A percentile compares a stretch with the other conserved stretches of the same genome.
Conservation (phyloP, 2,888 invertebrate genomes). For the Xylophagus ater region DNA sequence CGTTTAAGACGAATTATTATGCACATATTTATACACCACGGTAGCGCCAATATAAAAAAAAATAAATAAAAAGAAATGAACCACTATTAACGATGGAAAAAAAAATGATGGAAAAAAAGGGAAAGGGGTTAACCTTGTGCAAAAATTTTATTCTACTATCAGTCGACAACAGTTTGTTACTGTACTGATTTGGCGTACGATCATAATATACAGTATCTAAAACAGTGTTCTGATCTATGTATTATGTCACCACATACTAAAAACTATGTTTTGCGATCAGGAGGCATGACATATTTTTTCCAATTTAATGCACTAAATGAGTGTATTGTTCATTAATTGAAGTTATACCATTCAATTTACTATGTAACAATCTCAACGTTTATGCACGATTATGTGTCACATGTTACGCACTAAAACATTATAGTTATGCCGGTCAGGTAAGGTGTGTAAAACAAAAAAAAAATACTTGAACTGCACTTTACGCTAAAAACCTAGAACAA, state of each 20-base stretch:
- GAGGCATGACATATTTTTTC: slow-evolving; percentile 12
- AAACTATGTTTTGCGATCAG: too few species aligned
- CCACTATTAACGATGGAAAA: slow-evolving; percentile 7
- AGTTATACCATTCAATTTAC: not conserved
- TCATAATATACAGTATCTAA: not conserved
- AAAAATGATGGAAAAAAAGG: slow-evolving; percentile 19
- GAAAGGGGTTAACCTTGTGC: slow-evolving; percentile 30
- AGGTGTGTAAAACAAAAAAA: too few species aligned
- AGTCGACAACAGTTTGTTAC: slow-evolving; percentile 1
- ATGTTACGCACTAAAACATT: too few species aligned
- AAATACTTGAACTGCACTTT: too few species aligned
- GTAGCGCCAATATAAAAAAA: too few species aligned
- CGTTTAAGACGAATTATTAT: too few species aligned
- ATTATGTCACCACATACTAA: too few species aligned
- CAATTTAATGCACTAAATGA: slow-evolving; percentile 11
- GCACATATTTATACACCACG: too few species aligned
- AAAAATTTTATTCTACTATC: slow-evolving; percentile 7
- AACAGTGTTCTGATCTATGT: too few species aligned
- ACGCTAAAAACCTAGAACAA: too few species aligned
- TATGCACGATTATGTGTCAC: slow-evolving; percentile 1
- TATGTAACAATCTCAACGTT: not conserved
- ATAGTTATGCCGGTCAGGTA: too few species aligned
- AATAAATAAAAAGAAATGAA: too few species aligned
- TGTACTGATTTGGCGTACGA: not conserved
- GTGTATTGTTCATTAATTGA: slow-evolving; percentile 8